Evolutionary conservation across 1,140 invertebrate species (phyloP).

Genomic region (Orchestia grillus): DNA sequence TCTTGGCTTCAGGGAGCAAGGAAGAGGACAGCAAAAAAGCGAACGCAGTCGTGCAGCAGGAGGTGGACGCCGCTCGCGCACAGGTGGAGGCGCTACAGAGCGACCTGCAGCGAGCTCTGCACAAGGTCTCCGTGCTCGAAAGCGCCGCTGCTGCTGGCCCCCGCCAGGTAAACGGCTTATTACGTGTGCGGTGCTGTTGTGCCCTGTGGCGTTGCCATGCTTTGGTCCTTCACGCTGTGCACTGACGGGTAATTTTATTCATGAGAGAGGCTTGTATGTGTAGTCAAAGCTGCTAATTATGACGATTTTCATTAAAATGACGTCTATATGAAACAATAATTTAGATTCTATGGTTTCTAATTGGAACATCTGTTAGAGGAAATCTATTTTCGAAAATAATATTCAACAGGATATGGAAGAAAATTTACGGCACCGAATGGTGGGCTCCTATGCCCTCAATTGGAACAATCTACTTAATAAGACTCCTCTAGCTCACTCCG

Average conservation of each 20-base stretch:
- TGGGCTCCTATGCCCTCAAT: too few relatives aligned
- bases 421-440: too few relatives aligned
- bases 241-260: background rate
- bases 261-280: too few relatives aligned
- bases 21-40: background rate
- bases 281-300: too few relatives aligned
- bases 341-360: too few relatives aligned
- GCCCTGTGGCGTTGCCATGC: background rate
- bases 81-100: conserved; percentile 33
- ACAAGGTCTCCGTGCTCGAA: conserved; percentile 5
- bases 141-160: conserved; percentile 3
- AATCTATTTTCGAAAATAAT: too few relatives aligned
- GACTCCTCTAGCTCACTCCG: too few relatives aligned
- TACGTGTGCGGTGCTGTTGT: background rate
- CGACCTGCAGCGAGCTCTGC: conserved; percentile 32
- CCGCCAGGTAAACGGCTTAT: background rate
- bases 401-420: too few relatives aligned
- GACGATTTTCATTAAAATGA: too few relatives aligned
- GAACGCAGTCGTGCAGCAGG: background rate
- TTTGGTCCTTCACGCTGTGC: background rate
- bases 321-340: too few relatives aligned
- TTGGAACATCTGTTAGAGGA: too few relatives aligned
- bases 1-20: background rate
- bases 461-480: too few relatives aligned
- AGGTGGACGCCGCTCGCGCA: background rate